Evolutionary conservation across 2,888 invertebrate genomes (phyloP).

Genomic region (Neria commutata): DNA sequence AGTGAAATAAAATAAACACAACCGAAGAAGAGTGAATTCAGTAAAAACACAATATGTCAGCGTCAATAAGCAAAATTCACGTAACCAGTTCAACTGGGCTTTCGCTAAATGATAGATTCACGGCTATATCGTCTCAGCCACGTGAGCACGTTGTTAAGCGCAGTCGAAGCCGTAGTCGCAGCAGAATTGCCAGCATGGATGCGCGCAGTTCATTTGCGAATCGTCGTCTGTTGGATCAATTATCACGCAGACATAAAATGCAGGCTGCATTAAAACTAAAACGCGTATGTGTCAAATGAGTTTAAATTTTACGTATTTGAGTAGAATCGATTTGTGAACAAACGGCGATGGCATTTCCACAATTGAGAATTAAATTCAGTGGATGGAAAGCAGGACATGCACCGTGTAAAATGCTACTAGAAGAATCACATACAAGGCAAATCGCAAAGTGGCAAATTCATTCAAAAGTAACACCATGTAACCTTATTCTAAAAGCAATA

Average conservation of each 20-base stretch:
- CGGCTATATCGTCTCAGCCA: constrained; percentile 53
- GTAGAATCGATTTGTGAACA: background rate
- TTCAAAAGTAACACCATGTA: no score
- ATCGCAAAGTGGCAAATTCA: no score
- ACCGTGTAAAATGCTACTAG: no score
- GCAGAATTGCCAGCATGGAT: constrained; percentile 36
- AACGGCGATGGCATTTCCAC: background rate
- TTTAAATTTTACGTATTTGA: background rate
- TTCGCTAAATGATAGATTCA: constrained; percentile 62
- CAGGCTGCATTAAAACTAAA: constrained; percentile 60
- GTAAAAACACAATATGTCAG: constrained; percentile 32
- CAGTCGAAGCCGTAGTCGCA: constrained; percentile 34
- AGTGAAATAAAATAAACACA: background rate
- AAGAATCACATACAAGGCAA: no score
- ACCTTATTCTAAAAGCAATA: no score
- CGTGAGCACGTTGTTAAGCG: constrained; percentile 18
- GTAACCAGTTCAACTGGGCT: constrained; percentile 63
- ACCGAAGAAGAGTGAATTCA: background rate
- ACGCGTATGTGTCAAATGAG: constrained; percentile 54
- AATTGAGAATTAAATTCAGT: background rate
- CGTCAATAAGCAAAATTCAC: constrained; percentile 46
- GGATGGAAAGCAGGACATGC: background rate
- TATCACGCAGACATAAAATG: constrained; percentile 58
- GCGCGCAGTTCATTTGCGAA: constrained; percentile 49
- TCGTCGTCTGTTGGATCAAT: constrained; percentile 54